These are phyloP conservation scores for Syrrhaptes paradoxus DNA, from an alignment of 2,113 vertebrate genomes.

Conservation along the genomic window DNA sequence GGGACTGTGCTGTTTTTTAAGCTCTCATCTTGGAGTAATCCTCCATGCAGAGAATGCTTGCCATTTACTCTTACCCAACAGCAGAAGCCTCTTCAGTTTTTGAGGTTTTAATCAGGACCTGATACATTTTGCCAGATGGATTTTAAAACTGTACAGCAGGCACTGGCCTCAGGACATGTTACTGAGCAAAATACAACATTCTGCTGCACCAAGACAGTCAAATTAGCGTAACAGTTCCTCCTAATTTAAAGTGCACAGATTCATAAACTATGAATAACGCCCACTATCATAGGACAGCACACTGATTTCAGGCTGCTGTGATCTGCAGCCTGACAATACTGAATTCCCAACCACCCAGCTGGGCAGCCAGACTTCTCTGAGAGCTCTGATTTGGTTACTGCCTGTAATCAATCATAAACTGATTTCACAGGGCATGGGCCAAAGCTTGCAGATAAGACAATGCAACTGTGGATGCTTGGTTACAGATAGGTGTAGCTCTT, in stretches of 20 bases:
- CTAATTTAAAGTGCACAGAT: neutral
- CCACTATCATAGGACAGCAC: neutral
- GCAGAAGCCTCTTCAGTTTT: neutral
- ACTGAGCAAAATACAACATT: neutral
- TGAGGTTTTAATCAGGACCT: neutral
- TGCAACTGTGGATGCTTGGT: neutral
- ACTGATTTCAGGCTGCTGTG: neutral
- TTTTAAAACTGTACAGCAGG: neutral
- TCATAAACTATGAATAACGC: neutral
- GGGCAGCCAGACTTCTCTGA: neutral
- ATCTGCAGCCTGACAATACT: neutral
- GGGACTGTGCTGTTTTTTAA: neutral
- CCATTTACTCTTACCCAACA: neutral
- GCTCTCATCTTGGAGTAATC: neutral
- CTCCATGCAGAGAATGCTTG: neutral
- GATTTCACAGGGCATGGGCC: accelerated
- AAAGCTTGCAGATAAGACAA: neutral
- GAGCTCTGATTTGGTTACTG: neutral
- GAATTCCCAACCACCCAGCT: neutral
- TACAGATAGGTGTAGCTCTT: neutral
- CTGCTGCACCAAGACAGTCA: neutral
- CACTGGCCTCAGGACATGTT: neutral
- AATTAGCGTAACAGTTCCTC: neutral
- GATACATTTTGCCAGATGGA: neutral
- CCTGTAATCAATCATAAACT: neutral